phyloP scores from a whole-genome alignment of 2,113 vertebrate species.

The Spilogale gracilis region DNA sequence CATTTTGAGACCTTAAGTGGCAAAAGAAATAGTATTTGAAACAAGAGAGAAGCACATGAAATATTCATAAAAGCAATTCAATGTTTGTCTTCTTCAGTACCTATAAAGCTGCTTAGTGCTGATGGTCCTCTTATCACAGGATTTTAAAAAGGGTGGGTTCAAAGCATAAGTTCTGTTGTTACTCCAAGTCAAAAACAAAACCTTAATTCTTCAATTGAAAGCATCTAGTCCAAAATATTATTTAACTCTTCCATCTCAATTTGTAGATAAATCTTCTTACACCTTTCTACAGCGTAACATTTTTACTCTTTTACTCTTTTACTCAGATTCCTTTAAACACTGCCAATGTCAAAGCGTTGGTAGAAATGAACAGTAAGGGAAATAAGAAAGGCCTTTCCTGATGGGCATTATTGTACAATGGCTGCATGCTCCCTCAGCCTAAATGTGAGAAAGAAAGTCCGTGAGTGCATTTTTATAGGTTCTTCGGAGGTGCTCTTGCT shows the following conservation, averaged over 20 bases:
- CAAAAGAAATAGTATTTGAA: neutral
- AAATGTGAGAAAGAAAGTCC: slow-evolving; percentile 4
- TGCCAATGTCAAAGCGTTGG: neutral
- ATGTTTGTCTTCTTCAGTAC: neutral
- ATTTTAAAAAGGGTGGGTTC: neutral
- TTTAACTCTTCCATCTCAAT: slow-evolving; percentile 5
- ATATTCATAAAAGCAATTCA: slow-evolving; percentile 30
- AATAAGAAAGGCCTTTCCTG: neutral
- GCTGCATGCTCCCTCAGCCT: neutral
- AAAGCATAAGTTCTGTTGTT: neutral
- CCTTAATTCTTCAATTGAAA: neutral
- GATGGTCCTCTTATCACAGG: neutral
- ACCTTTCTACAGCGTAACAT: neutral
- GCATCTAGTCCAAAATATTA: neutral
- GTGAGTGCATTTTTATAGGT: neutral
- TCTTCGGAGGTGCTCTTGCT: neutral
- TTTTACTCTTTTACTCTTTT: neutral
- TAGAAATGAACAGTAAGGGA: neutral
- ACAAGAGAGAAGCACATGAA: neutral
- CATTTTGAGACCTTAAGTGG: slow-evolving; percentile 35
- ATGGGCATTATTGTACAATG: neutral
- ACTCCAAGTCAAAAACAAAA: slow-evolving; percentile 42
- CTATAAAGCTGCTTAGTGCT: neutral
- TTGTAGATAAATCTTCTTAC: slow-evolving; percentile 25
- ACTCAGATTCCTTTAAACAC: neutral